Evolutionary conservation across 2,113 vertebrate genomes (phyloP).

Genomic region (Campylomormyrus numenius): DNA sequence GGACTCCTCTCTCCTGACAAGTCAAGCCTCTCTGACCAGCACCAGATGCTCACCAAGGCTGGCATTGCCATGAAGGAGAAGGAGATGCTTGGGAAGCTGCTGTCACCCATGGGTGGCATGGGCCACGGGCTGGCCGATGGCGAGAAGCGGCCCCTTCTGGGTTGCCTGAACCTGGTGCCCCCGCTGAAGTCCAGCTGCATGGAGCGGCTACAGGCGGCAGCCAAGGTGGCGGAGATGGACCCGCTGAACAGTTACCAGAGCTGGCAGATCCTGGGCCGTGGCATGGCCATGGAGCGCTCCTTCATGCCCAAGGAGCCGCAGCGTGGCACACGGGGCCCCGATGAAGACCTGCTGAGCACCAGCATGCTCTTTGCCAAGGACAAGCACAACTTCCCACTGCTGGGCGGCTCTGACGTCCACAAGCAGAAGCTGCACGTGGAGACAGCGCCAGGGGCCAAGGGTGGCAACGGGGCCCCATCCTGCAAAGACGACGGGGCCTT

Average conservation of each 20-base stretch:
- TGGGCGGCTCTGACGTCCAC: slow-evolving; percentile 74
- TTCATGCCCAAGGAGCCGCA: slow-evolving; percentile 91
- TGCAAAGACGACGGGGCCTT: slow-evolving; percentile 80
- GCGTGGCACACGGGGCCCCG: slow-evolving; percentile 75
- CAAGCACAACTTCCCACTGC: slow-evolving; percentile 84
- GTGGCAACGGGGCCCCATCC: slow-evolving; percentile 64
- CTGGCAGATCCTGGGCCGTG: slow-evolving; percentile 97
- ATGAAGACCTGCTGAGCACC: slow-evolving; percentile 75
- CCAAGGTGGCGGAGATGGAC: slow-evolving; percentile 97
- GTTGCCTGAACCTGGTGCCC: slow-evolving; percentile 91
- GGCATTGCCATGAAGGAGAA: slow-evolving; percentile 89
- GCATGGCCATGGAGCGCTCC: slow-evolving; percentile 91
- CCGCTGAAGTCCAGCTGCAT: slow-evolving; percentile 98
- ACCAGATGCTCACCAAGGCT: slow-evolving; percentile 81
- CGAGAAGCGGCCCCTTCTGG: slow-evolving; percentile 89
- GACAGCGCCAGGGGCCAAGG: slow-evolving; percentile 79
- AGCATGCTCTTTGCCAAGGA: slow-evolving; percentile 85
- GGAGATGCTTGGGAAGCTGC: slow-evolving; percentile 88
- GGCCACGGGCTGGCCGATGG: slow-evolving; percentile 79
- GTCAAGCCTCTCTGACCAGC: slow-evolving; percentile 75
- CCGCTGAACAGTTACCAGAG: slow-evolving; percentile 96
- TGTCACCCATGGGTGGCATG: slow-evolving; percentile 78
- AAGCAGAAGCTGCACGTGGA: slow-evolving; percentile 91
- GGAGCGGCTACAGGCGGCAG: slow-evolving; percentile 90
- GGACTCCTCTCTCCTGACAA: slow-evolving; percentile 90